Evolutionary conservation across 2,888 invertebrate genomes (phyloP).

Genomic region (Apamea crenata): DNA sequence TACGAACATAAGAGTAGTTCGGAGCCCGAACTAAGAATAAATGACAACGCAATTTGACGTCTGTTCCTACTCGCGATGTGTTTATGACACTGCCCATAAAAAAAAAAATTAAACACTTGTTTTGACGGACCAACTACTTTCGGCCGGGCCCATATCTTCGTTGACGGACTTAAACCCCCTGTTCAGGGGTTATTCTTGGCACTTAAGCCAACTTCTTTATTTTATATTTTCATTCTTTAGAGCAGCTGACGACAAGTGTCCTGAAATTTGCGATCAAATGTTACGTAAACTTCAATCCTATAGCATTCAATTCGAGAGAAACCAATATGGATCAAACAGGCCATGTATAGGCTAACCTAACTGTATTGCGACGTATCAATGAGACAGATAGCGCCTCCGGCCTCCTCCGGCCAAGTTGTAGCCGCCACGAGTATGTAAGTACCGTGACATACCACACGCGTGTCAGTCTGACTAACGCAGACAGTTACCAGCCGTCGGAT

Average conservation of each 20-base stretch:
- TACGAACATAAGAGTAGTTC: neutral
- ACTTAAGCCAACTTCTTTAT: neutral
- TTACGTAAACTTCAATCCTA: neutral
- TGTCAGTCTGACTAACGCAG: conserved; percentile 35
- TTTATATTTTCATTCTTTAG: neutral
- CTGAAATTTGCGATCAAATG: neutral
- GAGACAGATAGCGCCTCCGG: neutral
- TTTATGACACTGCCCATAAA: no score
- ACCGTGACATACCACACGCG: conserved; percentile 29
- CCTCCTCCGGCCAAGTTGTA: conserved; percentile 1
- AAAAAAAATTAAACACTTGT: no score
- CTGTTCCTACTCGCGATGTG: no score
- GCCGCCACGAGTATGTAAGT: neutral
- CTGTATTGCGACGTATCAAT: neutral
- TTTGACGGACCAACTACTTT: no score
- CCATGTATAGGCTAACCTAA: neutral
- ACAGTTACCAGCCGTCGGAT: conserved; percentile 24
- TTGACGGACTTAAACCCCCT: neutral
- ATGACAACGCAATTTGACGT: neutral
- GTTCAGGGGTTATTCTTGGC: neutral
- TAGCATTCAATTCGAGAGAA: neutral
- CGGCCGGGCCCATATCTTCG: neutral
- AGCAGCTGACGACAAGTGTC: neutral
- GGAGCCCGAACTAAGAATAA: neutral
- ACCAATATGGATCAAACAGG: neutral